Evolutionary conservation across 2,888 invertebrate species (phyloP), one percentile per base, ranked within the genome.

Genomic region (Stegana nigrithorax): DNA sequence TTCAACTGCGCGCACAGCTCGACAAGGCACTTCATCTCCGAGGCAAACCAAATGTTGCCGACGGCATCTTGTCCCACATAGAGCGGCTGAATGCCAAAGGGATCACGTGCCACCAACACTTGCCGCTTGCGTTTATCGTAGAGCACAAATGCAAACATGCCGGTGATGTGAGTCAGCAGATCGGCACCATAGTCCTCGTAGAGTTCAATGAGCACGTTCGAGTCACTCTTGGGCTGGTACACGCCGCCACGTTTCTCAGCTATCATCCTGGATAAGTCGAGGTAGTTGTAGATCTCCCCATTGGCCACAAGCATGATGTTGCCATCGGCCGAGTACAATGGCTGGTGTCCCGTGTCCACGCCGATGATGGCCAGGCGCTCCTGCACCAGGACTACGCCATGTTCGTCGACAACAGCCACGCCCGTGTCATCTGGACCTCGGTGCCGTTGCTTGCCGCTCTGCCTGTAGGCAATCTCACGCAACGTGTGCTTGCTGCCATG

Each of bases 361-460:
- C 84, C 81, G 7, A 84, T 73, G 10, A 84, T 75, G 1, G 80
- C 75, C 1, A 84, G 69, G 2, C 84, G 76, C 56, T 84, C 84
- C 32, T 84, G 84, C 1, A 82, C 78, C 71, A 84, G 60, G 2
- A 73, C 78, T 4, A 83, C 80, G 1, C 83, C 82, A 42, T 83
- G 68, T 0, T 80, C 78, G 2, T 68, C 8, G 0, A 81, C 67
- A 0, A 78, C 45, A 27, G 72, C 68, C 0, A 83, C 68, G 1
- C 84, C 84, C 0, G 84, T 84, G 32, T 82, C 77, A 62, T 84
- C 84, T 0, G 84, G 84, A 1, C 84, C 84, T 1, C 84, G 80
- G 69, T 84, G 84, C 1, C 84, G 70, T 60, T 84, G 84, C 51
- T 75, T 75, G 4, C 73, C 71, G 50, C 84, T 84, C 63, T 83